Conservation (phyloP, 1,140 invertebrate genomes). For the Dendrolimus punctatus region DNA sequence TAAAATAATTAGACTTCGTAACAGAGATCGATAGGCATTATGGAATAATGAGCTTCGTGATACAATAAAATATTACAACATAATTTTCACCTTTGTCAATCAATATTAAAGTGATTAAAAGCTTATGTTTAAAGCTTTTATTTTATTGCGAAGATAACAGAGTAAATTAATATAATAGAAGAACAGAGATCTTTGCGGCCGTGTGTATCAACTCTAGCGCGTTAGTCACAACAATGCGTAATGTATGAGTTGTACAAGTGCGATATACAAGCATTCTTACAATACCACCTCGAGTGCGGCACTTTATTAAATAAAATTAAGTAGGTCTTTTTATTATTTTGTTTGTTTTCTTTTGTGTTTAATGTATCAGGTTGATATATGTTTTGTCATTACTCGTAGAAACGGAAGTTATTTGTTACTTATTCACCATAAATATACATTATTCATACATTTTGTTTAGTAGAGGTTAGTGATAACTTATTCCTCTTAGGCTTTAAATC, state of each 20-base stretch:
- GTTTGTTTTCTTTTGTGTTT: background rate
- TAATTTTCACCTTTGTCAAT: too few species aligned
- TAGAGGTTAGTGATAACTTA: too few species aligned
- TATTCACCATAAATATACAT: too few species aligned
- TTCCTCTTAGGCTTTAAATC: too few species aligned
- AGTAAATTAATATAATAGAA: background rate
- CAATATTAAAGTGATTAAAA: too few species aligned
- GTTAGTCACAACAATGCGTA: constrained; percentile 13
- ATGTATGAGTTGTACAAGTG: constrained; percentile 8
- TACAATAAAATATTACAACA: too few species aligned
- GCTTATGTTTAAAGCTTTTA: too few species aligned
- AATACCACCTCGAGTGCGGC: background rate
- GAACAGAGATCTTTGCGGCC: background rate
- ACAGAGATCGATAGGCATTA: too few species aligned
- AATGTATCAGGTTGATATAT: background rate
- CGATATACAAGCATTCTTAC: constrained; percentile 3
- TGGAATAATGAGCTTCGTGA: too few species aligned
- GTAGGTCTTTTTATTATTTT: background rate
- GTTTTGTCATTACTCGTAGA: background rate
- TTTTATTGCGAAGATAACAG: too few species aligned
- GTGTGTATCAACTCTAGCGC: background rate
- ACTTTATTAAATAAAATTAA: constrained; percentile 1
- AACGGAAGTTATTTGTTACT: background rate
- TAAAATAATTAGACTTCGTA: too few species aligned
- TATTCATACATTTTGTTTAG: too few species aligned